Evolutionary conservation across 2,888 invertebrate species (phyloP).

Genomic region (Andrena chrysosceles): DNA sequence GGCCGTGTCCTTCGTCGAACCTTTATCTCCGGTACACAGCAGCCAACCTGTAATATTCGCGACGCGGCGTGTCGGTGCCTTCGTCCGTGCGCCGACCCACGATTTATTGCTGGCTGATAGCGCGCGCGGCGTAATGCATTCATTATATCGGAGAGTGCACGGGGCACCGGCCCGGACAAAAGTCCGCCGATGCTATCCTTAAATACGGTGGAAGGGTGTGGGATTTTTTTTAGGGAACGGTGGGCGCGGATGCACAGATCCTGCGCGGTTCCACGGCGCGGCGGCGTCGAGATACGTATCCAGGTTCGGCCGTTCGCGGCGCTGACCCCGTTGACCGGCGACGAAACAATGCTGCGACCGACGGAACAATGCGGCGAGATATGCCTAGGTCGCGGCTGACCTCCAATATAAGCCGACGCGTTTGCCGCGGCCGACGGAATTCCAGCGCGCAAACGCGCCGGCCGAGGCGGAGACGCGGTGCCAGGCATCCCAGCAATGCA

Average conservation of each 20-base stretch:
- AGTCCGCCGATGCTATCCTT: conserved; percentile 46
- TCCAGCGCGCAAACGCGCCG: conserved; percentile 49
- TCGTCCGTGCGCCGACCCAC: conserved; percentile 30
- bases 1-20: conserved; percentile 47
- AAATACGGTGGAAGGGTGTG: conserved; percentile 16
- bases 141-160: conserved; percentile 56
- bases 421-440: conserved; percentile 47
- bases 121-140: conserved; percentile 58
- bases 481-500: conserved; percentile 74
- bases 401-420: conserved; percentile 62
- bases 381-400: conserved; percentile 70
- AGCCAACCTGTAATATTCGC: conserved; percentile 53
- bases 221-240: conserved; percentile 23
- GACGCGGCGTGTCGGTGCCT: conserved; percentile 51
- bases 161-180: conserved; percentile 34
- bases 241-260: not conserved
- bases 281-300: conserved; percentile 54
- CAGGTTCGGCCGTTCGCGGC: conserved; percentile 46
- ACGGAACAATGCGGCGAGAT: conserved; percentile 66
- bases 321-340: conserved; percentile 46
- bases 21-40: conserved; percentile 49
- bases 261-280: conserved; percentile 20
- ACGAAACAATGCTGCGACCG: conserved; percentile 65
- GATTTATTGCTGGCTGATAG: conserved; percentile 59
- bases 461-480: conserved; percentile 36